Base-by-base conservation (phyloP, 2,797 vertebrate genomes). In the Gambusia yucatana region DNA sequence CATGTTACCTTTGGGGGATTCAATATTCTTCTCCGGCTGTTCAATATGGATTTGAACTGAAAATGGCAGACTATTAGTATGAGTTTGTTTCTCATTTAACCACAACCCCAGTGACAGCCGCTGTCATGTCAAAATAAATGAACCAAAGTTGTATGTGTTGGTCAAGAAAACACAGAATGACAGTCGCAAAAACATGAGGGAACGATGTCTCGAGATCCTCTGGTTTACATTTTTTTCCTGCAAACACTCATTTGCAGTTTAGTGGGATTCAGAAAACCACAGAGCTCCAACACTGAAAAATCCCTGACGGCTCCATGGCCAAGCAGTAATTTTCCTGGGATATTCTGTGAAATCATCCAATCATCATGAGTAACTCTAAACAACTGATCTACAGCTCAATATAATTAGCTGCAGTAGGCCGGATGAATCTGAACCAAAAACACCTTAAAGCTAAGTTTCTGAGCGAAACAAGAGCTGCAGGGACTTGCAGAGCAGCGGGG, bases 391-490 rank as follows among this genome's bases (percentile, higher is more conserved):
- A 20, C 57, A 14, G 41, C 46, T 83, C 76, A 33, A 48, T 78
- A 46, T 47, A 43, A 73, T 28, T 9, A 72, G 52, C 30, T 30
- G 30, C 48, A 41, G 13, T 28, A 28, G n/a, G 77, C 33, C 16
- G 17, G 50, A 10, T 47, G n/a, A 75, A 36, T 78, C 52, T 57
- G 10, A 80, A 33, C 39, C 22, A 46, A 72, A 65, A 46, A n/a
- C 77, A 52, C 36, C 25, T 59, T 52, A 79, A 72, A 63, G 46
- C n/a, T 71, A 4, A 84, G 73, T 86, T 84, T 83, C n/a, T 3
- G 1, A 77, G 25, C 9, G 28, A 71, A 78, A 59, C 33, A 39
- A 76, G 82, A 91, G 91, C 91, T 91, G 91, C 79, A 85, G 76
- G 77, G 88, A 86, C 87, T 81, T 91, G 89, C 46, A 72, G 39